Evolutionary conservation across 2,113 vertebrate species (phyloP).

Genomic region (Colaptes auratus): DNA sequence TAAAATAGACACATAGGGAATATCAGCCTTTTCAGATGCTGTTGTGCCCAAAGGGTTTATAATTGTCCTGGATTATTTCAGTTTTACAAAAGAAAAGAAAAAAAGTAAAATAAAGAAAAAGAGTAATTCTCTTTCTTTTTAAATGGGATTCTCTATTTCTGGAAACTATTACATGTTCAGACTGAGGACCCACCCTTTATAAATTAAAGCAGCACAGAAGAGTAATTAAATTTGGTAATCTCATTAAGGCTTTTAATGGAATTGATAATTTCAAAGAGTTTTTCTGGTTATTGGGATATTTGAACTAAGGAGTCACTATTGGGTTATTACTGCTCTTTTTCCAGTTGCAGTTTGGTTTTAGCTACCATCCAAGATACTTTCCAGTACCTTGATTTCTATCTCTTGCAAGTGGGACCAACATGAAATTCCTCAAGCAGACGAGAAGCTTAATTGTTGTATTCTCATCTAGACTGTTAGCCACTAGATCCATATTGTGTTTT

Average conservation of each 20-base stretch:
- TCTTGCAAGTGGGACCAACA: neutral
- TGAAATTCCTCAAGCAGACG: neutral
- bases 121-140: neutral
- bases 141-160: constrained; percentile 43
- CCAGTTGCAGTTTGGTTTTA: neutral
- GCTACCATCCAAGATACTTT: neutral
- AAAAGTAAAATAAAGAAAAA: neutral
- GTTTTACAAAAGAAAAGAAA: neutral
- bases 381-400: neutral
- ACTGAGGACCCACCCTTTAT: constrained; percentile 57
- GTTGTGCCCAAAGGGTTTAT: neutral
- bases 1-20: constrained; percentile 4
- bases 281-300: constrained; percentile 43
- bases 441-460: neutral
- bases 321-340: constrained; percentile 10
- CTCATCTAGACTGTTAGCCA: neutral
- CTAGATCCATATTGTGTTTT: neutral
- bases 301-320: constrained; percentile 38
- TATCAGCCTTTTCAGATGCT: neutral
- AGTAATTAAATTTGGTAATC: constrained; percentile 73
- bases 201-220: constrained; percentile 64
- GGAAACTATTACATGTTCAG: constrained; percentile 45
- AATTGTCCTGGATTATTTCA: neutral
- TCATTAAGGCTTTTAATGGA: constrained; percentile 73
- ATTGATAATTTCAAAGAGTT: constrained; percentile 69